Evolutionary conservation across 2,888 invertebrate species (phyloP).

Genomic region (Brachyptera risi): DNA sequence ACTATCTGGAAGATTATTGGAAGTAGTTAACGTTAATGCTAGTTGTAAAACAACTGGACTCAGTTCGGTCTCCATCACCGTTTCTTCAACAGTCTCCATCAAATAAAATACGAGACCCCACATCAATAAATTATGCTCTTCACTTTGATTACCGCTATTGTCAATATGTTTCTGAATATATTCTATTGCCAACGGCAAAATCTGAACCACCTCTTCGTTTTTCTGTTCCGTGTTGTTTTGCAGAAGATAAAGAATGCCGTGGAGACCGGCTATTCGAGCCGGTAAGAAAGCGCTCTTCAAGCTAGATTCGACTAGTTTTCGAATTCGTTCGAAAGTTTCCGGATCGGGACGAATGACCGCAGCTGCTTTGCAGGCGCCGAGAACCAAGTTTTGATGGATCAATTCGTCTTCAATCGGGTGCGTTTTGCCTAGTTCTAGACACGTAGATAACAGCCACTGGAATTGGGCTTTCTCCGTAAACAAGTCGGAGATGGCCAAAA

Average conservation of each 20-base stretch:
- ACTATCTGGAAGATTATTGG: slow-evolving; percentile 46
- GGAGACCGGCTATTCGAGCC: slow-evolving; percentile 58
- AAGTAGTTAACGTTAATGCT: slow-evolving; percentile 51
- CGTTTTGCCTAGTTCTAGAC: slow-evolving; percentile 54
- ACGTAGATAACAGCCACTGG: slow-evolving; percentile 71
- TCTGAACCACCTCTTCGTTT: slow-evolving; percentile 49
- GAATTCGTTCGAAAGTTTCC: slow-evolving; percentile 56
- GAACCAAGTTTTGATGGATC: slow-evolving; percentile 63
- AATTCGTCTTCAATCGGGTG: slow-evolving; percentile 74
- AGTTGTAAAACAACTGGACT: slow-evolving; percentile 54
- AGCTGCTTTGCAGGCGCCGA: slow-evolving; percentile 64
- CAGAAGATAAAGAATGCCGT: slow-evolving; percentile 62
- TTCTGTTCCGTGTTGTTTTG: slow-evolving; percentile 48
- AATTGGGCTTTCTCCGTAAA: slow-evolving; percentile 72
- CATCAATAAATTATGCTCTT: slow-evolving; percentile 63
- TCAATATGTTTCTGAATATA: slow-evolving; percentile 51
- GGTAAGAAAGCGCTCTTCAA: slow-evolving; percentile 60
- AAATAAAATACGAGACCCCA: slow-evolving; percentile 74
- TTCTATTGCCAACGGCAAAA: slow-evolving; percentile 38
- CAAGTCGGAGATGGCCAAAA: slow-evolving; percentile 70
- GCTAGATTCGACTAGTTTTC: slow-evolving; percentile 55
- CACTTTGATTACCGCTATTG: slow-evolving; percentile 40
- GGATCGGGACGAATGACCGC: slow-evolving; percentile 59
- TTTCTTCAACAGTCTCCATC: slow-evolving; percentile 66
- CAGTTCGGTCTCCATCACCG: slow-evolving; percentile 55